These are phyloP conservation scores for Dynastes hyllus DNA, from an alignment of 2,888 invertebrate genomes.

Conservation along the genomic window DNA sequence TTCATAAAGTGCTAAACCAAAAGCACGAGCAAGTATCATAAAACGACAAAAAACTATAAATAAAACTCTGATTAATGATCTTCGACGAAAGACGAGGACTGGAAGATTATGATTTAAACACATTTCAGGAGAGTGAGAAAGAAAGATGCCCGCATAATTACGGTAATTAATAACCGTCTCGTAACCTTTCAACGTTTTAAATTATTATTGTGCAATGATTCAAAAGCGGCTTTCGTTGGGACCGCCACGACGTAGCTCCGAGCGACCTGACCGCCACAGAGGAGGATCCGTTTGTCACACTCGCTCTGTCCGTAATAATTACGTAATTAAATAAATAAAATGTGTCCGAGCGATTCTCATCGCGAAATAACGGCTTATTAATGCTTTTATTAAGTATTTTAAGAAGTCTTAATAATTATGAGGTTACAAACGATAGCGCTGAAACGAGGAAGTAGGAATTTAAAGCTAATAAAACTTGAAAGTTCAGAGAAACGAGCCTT, in stretches of 20 bases:
- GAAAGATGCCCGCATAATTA: slow-evolving; percentile 24
- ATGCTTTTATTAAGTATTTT: too few relatives aligned
- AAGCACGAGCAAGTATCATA: background rate
- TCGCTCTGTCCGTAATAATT: slow-evolving; percentile 18
- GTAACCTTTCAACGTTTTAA: slow-evolving; percentile 33
- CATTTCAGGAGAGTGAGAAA: slow-evolving; percentile 2
- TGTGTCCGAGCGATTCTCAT: background rate
- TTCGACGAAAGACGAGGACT: background rate
- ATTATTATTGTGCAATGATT: slow-evolving; percentile 29
- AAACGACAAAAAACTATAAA: background rate
- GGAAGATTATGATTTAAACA: slow-evolving; percentile 13
- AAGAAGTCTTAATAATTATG: too few relatives aligned
- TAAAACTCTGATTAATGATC: slow-evolving; percentile 7
- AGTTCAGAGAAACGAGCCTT: too few relatives aligned
- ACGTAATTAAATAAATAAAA: slow-evolving; percentile 9
- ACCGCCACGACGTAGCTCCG: background rate
- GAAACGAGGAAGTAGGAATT: too few relatives aligned
- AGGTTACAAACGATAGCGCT: too few relatives aligned
- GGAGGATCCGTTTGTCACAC: slow-evolving; percentile 4
- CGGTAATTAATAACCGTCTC: slow-evolving; percentile 19
- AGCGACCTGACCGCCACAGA: background rate
- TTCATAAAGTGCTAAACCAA: too few relatives aligned
- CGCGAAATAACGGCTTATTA: too few relatives aligned
- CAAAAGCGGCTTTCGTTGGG: background rate
- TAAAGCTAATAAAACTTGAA: too few relatives aligned